phyloP scores from a whole-genome alignment of 2,797 vertebrate genomes.

The Gymnocypris eckloni region DNA sequence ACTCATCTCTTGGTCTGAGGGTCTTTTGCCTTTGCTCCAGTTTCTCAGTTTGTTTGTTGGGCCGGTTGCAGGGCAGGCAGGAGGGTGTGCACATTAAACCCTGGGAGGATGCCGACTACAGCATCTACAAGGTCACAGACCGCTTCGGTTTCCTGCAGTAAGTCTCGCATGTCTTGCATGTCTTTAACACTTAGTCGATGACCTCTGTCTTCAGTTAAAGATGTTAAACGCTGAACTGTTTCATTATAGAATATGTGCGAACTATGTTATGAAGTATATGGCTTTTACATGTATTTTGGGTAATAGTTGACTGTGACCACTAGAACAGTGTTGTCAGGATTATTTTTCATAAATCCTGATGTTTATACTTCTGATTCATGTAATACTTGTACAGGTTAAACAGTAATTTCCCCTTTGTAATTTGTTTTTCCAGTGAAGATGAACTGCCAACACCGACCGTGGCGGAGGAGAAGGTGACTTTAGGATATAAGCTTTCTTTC shows the following conservation, averaged over 20 bases:
- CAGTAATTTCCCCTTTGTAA: slow-evolving; percentile 36
- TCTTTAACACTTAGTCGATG: slow-evolving; percentile 18
- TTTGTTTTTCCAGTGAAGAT: slow-evolving; percentile 78
- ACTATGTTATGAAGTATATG: neutral
- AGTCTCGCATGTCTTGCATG: slow-evolving; percentile 66
- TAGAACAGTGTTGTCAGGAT: neutral
- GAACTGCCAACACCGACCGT: slow-evolving; percentile 84
- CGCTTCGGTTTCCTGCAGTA: slow-evolving; percentile 92
- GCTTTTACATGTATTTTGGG: neutral
- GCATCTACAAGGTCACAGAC: slow-evolving; percentile 88
- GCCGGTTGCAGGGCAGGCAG: slow-evolving; percentile 82
- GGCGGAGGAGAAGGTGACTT: slow-evolving; percentile 85
- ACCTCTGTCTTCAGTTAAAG: neutral
- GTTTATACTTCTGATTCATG: neutral
- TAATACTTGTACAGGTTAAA: neutral
- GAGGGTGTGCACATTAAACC: slow-evolving; percentile 85
- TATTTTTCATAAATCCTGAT: neutral
- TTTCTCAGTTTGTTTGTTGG: slow-evolving; percentile 54
- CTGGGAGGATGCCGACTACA: slow-evolving; percentile 90
- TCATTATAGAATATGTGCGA: neutral
- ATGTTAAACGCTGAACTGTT: neutral
- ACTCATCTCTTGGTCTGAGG: slow-evolving; percentile 17
- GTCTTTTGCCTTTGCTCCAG: slow-evolving; percentile 50
- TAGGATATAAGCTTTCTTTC: neutral
- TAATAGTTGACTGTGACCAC: neutral